Base-by-base conservation (phyloP, 2,113 vertebrate genomes). In the Lutjanus erythropterus region DNA sequence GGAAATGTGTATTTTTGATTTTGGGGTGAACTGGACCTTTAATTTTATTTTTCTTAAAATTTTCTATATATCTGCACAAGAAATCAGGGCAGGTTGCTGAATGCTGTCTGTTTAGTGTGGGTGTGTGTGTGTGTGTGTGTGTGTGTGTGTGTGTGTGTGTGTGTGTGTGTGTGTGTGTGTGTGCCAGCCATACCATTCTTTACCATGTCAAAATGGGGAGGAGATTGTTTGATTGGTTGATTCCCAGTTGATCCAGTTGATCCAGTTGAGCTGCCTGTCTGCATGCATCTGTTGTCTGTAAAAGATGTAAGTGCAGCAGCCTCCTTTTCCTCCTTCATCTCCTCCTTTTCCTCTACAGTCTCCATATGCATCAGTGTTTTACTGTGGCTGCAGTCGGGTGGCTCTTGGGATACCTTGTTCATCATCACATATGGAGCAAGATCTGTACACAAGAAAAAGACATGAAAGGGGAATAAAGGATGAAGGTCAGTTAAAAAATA, bases 121-220 rank as follows among this genome's bases (percentile, higher is more conserved):
- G 58, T 52, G 27, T 33, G 18, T 25, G 31, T 41, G 14, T 53
- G 47, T 52, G 65, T 41, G 8, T 27, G 58, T 49, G 56, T 50
- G 56, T 59, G 41, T 31, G 23, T 56, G 27, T 23, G 27, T 46
- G 18, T 66, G 0, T 56, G 35, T 35, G 55, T 23, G 15, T 62
- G 35, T 56, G 53, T 58, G 55, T 58, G 55, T 58, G 31, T 31
- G 39, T 19, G 15, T 31, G 21, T 16, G 44, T 16, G 46, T 11
- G 16, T 27, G 50, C 1, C 9, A 19, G 23, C 6, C 66, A 10
- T 86, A 88, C 89, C 83, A 37, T 91, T 91, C 19, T 79, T 70
- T 31, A 69, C 21, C 1, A 64, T 4, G 21, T 85, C 70, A 62
- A 75, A 88, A 42, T 25, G 29, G n/a, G 55, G 19, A 49, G 9